Evolutionary conservation across 2,888 invertebrate species (phyloP).

Genomic region (Malachius bipustulatus): DNA sequence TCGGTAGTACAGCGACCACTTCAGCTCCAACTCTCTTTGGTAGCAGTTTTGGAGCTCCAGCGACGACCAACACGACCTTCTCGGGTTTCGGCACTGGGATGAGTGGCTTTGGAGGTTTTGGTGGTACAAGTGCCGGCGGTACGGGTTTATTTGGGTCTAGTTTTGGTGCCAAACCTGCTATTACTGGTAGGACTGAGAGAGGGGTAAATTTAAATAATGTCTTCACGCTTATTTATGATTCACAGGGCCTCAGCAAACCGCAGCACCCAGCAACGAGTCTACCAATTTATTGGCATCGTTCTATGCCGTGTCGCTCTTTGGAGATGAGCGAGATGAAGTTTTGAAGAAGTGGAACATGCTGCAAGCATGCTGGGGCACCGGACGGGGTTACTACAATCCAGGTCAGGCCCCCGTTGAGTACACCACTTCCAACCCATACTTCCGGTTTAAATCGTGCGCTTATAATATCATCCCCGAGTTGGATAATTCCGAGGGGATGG

Average conservation of each 20-base stretch:
- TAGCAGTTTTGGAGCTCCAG: constrained; percentile 27
- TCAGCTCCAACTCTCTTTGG: constrained; percentile 35
- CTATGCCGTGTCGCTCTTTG: constrained; percentile 57
- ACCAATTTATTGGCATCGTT: constrained; percentile 33
- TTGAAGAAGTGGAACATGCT: constrained; percentile 91
- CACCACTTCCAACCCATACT: constrained; percentile 80
- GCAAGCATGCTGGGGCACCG: constrained; percentile 81
- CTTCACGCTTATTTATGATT: too few species aligned
- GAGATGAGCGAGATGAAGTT: constrained; percentile 89
- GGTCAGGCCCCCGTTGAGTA: constrained; percentile 71
- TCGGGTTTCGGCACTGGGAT: constrained; percentile 26
- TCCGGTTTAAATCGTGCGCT: constrained; percentile 88
- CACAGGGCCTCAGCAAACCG: too few species aligned
- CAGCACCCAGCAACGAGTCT: too few species aligned
- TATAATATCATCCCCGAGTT: constrained; percentile 79
- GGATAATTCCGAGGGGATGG: constrained; percentile 84
- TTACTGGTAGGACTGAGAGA: too few species aligned
- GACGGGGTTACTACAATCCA: constrained; percentile 69
- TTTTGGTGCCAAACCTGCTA: constrained; percentile 33
- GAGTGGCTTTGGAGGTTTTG: constrained; percentile 34
- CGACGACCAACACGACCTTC: constrained; percentile 16
- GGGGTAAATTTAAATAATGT: too few species aligned
- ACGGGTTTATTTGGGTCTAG: constrained; percentile 22
- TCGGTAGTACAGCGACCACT: constrained; percentile 30
- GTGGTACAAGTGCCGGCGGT: constrained; percentile 29